Percentiles rank a stretch among this genome's conserved stretches.
phyloP scores from a whole-genome alignment of 2,113 vertebrate genomes.

The Scophthalmus maximus region DNA sequence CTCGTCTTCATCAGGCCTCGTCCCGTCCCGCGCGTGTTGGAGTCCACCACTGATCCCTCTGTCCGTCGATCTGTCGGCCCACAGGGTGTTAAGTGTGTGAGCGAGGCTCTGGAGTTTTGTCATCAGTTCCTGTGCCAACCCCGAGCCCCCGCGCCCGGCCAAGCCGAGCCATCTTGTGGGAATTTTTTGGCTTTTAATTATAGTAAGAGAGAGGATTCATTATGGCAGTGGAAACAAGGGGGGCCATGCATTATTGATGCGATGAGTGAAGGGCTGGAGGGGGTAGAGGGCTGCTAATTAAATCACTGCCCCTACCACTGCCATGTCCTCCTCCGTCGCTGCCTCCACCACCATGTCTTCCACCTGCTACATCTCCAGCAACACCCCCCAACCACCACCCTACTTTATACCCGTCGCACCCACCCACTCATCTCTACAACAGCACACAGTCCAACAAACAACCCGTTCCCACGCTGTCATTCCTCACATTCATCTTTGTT shows the following conservation, averaged over 20 bases:
- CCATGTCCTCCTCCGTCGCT: constrained; percentile 75
- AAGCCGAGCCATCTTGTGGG: constrained; percentile 83
- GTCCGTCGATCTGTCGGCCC: constrained; percentile 48
- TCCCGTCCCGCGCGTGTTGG: constrained; percentile 29
- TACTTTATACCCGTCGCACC: constrained; percentile 17
- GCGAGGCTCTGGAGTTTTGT: constrained; percentile 67
- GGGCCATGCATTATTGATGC: constrained; percentile 86
- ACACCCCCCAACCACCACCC: constrained; percentile 36
- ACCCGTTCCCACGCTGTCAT: constrained; percentile 21
- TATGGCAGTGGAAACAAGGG: constrained; percentile 84
- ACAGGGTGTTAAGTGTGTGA: constrained; percentile 55
- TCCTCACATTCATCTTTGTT: background rate
- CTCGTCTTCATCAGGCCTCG: constrained; percentile 25
- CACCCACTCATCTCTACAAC: constrained; percentile 4
- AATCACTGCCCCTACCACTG: constrained; percentile 83
- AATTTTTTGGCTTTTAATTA: constrained; percentile 88
- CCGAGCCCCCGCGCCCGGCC: constrained; percentile 72
- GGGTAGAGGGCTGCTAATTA: constrained; percentile 84
- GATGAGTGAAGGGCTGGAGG: constrained; percentile 84
- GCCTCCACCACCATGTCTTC: constrained; percentile 71
- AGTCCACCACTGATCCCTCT: constrained; percentile 55
- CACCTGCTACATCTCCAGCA: constrained; percentile 70
- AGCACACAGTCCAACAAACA: background rate
- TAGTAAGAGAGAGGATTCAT: constrained; percentile 86
- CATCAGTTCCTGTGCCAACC: constrained; percentile 81